Base-by-base conservation (phyloP, 2,888 invertebrate genomes). In the Lithophane semibrunnea region DNA sequence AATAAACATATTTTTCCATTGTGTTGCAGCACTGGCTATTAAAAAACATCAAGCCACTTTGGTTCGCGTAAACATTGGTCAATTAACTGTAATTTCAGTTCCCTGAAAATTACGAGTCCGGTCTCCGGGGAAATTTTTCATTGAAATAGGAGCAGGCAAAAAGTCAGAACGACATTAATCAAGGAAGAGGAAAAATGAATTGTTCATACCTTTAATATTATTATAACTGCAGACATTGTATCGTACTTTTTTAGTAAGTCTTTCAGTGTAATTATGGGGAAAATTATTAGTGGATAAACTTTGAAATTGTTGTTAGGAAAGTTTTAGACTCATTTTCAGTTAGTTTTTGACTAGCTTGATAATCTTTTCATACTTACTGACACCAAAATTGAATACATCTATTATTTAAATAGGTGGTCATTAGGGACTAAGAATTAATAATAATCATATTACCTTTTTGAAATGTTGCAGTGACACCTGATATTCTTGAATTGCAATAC, bases 101-200 rank as follows among this genome's bases (percentile, higher is more conserved):
- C 87, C 85, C 88, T 90, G 89, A 89, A 92, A 93, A 94, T 93
- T 92, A 92, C 90, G 88, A 92, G 88, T 85, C 86, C 79, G 84
- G 92, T 89, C 95, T 90, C 95, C 72, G 80, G 95, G 95, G 95
- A 95, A 95, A 95, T 95, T 95, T 94, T 94, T 95, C 94, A 95
- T 94, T 94, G 93, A 93, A 95, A 94, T 93, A 93, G 91, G 91
- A 93, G 88, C 90, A 85, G 89, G 89, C 89, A 91, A 92, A 94
- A 92, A 92, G 90, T 91, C 89, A 86, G 87, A 88, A 91, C 90
- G 90, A 91, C 93, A 94, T 95, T 95, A 94, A 95, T 95, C 94
- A 95, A 89, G 91, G 86, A 87, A 88, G 89, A 88, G 88, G 88
- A 90, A 89, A 90, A 90, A 86, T 83, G 71, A 88, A 89, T 86